A percentile compares a stretch with the other conserved stretches of the same genome.
Evolutionary conservation across 2,797 vertebrate genomes (phyloP).

Genomic region (Siniperca obscura): DNA sequence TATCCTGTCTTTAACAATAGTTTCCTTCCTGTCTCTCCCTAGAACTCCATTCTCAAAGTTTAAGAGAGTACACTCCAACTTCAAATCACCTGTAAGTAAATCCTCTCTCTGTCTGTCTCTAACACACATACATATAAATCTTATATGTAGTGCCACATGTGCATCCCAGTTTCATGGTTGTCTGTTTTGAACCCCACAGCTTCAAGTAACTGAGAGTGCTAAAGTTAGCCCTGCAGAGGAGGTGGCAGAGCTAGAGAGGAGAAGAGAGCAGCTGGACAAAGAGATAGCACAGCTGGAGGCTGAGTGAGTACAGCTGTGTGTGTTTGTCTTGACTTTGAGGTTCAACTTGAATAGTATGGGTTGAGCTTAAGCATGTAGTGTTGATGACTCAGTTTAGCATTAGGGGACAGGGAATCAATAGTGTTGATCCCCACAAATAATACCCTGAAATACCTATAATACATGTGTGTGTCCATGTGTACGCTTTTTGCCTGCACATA

Average conservation of each 20-base stretch:
- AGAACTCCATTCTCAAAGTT: slow-evolving; percentile 76
- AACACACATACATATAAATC: not conserved
- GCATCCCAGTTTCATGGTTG: not conserved
- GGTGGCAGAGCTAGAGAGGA: slow-evolving; percentile 85
- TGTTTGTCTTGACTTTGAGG: slow-evolving; percentile 45
- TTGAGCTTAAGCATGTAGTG: slow-evolving; percentile 4
- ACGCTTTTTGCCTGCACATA: not conserved
- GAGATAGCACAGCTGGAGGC: slow-evolving; percentile 88
- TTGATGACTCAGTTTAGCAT: slow-evolving; percentile 15
- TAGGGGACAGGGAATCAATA: not conserved
- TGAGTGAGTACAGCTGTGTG: slow-evolving; percentile 86
- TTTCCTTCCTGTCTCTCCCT: not conserved
- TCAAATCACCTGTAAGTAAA: slow-evolving; percentile 80
- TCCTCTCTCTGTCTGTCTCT: not conserved
- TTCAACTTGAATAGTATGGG: slow-evolving; percentile 2
- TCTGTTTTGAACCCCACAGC: slow-evolving; percentile 57
- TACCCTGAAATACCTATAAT: not conserved
- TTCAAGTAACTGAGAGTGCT: slow-evolving; percentile 59
- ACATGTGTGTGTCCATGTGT: not conserved
- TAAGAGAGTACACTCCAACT: slow-evolving; percentile 71
- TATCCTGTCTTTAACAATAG: not conserved
- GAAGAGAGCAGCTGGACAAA: slow-evolving; percentile 82
- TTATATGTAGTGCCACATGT: not conserved
- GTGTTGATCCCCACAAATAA: not conserved
- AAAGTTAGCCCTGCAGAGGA: slow-evolving; percentile 79